Base-by-base conservation (phyloP, 37 sponge, comb jelly and placozoan genomes). In the Corticium candelabrum region DNA sequence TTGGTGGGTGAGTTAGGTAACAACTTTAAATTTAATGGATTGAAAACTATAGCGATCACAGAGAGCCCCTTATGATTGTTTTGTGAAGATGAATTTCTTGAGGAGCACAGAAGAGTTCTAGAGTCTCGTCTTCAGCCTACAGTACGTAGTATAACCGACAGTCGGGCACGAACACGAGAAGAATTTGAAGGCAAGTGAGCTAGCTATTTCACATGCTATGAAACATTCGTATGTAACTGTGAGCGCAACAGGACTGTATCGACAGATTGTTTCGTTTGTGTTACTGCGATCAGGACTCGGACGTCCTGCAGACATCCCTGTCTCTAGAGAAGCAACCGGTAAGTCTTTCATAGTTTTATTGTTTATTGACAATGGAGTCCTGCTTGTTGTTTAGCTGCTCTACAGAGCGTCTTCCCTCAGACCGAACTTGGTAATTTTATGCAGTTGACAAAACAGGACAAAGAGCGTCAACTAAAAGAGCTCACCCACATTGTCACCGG, bases 381-480 rank as follows among this genome's bases (percentile, higher is more conserved):
- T 70, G 29, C 4, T 70, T 70, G 37, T 33, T 75, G 74, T 80
- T 34, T 38, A 68, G 31, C 38, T 80, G 81, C 99, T 27, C 83
- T 99, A 35, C 99, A 99, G 85, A 99, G 99, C 77, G 93, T 99
- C 77, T 95, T 99, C 67, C 99, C 99, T 21, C 99, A 95, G 68
- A 84, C 91, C 38, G 99, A 99, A 74, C 80, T 99, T 81, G 99
- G 99, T 2, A 85, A 86, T 2, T 95, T 99, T 83, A 90, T 99
- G 91, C 86, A 88, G 38, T 81, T 95, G 41, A 76, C 86, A 38
- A 86, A 81, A 38, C 67, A 39, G 68, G 93, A 99, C 77, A 99
- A 99, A 84, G 82, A 95, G 83, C 79, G 82, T 1, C 99, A 99
- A 69, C 72, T 99, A 69, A 70, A 76, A 37, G 99, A 99, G 77